These are phyloP conservation scores for Brachionus koreanus DNA, from an alignment of 1,140 invertebrate genomes.

Conservation along the genomic window DNA sequence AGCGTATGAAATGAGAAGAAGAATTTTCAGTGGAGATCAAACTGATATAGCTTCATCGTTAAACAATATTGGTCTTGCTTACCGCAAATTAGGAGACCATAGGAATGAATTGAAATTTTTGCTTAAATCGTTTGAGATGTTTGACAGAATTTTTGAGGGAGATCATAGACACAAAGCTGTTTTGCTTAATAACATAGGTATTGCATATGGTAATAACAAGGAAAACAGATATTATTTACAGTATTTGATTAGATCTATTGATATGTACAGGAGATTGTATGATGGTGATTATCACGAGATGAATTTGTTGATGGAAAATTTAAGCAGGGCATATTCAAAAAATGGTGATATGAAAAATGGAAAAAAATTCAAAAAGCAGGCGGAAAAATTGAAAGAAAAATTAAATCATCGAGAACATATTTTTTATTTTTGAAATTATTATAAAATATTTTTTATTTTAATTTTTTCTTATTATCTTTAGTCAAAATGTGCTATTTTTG, in stretches of 20 bases:
- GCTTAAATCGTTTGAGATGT: neutral
- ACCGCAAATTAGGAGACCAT: neutral
- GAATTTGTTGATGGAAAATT: neutral
- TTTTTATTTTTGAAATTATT: constrained; percentile 14
- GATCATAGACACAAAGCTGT: neutral
- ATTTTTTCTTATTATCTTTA: neutral
- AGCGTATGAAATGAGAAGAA: neutral
- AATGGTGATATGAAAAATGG: constrained; percentile 21
- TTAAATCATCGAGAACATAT: constrained; percentile 7
- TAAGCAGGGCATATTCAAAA: neutral
- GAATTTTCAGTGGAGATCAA: constrained; percentile 12
- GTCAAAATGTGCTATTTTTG: neutral
- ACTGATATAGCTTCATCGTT: neutral
- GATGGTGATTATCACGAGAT: neutral
- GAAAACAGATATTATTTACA: neutral
- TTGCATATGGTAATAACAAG: constrained; percentile 22
- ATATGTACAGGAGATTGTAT: constrained; percentile 31
- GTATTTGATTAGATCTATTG: constrained; percentile 23
- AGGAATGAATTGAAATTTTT: constrained; percentile 21
- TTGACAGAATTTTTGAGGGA: neutral
- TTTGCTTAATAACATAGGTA: neutral
- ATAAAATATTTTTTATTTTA: neutral
- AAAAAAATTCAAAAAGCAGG: neutral
- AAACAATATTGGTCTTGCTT: constrained; percentile 22
- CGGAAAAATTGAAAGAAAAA: neutral